Conservation (phyloP, 2,888 invertebrate species). For the Meteorus colon region DNA sequence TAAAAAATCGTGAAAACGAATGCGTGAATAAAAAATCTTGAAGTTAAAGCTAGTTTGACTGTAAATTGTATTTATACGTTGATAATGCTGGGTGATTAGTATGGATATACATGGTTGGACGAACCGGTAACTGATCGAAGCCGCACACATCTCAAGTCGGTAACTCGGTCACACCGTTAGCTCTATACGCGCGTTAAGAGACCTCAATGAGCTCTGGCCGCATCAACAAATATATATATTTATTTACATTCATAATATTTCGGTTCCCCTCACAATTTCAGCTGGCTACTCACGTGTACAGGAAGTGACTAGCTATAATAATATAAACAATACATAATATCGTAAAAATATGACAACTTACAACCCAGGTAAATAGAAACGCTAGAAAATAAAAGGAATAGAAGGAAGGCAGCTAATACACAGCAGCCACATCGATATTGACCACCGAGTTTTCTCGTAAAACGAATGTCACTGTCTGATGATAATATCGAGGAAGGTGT, state of each 20-base stretch:
- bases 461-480: slow-evolving; percentile 91
- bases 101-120: slow-evolving; percentile 31
- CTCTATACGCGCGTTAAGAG: slow-evolving; percentile 59
- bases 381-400: slow-evolving; percentile 83
- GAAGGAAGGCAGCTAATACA: slow-evolving; percentile 87
- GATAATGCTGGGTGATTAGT: slow-evolving; percentile 13
- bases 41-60: not conserved
- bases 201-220: slow-evolving; percentile 65
- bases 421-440: slow-evolving; percentile 92
- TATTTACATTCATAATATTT: slow-evolving; percentile 23
- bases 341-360: slow-evolving; percentile 72
- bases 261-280: slow-evolving; percentile 44
- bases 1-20: not conserved
- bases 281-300: slow-evolving; percentile 34
- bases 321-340: too few species aligned
- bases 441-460: slow-evolving; percentile 88
- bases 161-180: slow-evolving; percentile 68
- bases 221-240: slow-evolving; percentile 44
- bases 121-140: slow-evolving; percentile 44
- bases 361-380: slow-evolving; percentile 81
- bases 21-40: not conserved
- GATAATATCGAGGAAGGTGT: slow-evolving; percentile 87
- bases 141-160: slow-evolving; percentile 44
- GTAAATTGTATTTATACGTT: not conserved
- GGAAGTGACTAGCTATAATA: too few species aligned